Percentiles rank a stretch among this genome's conserved stretches.
These are phyloP conservation scores for Malacoctenus gilli DNA, from an alignment of 2,797 vertebrate species.

Conservation along the genomic window DNA sequence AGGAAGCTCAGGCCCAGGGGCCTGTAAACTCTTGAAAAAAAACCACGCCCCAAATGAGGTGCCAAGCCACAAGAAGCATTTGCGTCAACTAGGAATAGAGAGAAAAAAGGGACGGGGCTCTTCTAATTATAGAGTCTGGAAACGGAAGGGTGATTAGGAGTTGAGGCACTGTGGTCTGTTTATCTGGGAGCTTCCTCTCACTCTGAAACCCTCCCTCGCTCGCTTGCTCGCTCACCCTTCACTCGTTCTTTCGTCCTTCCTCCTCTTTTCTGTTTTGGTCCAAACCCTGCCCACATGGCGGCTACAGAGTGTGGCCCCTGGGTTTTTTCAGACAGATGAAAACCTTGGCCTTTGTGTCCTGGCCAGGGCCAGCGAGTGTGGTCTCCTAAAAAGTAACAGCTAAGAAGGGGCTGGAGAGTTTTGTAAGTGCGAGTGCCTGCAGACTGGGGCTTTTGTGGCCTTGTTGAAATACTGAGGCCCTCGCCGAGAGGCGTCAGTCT, in stretches of 20 bases:
- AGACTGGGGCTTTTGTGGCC: constrained; percentile 88
- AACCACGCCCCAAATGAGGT: constrained; percentile 98
- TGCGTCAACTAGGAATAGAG: constrained; percentile 98
- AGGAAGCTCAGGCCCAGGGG: constrained; percentile 85
- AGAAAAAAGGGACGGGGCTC: constrained; percentile 89
- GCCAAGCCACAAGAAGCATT: constrained; percentile 99
- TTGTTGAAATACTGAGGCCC: constrained; percentile 90
- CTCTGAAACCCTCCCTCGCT: constrained; percentile 84
- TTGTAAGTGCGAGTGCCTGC: constrained; percentile 72
- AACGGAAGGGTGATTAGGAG: constrained; percentile 99
- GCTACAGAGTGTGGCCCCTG: constrained; percentile 69
- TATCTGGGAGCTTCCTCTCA: constrained; percentile 91
- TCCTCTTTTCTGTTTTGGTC: constrained; percentile 79
- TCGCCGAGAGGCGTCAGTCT: constrained; percentile 91
- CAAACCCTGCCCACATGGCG: constrained; percentile 62
- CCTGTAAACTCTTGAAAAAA: constrained; percentile 87
- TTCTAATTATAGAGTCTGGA: constrained; percentile 99
- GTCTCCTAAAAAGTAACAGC: constrained; percentile 81
- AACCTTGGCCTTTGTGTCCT: constrained; percentile 80
- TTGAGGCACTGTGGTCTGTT: constrained; percentile 97
- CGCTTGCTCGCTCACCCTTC: constrained; percentile 84
- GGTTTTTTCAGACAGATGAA: constrained; percentile 85
- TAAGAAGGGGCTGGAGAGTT: constrained; percentile 58
- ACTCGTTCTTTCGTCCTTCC: constrained; percentile 73
- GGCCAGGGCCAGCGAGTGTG: constrained; percentile 76